A percentile compares a stretch with the other conserved stretches of the same genome.
phyloP scores from a whole-genome alignment of 2,797 vertebrate genomes.

The Sebastes hubbsi region DNA sequence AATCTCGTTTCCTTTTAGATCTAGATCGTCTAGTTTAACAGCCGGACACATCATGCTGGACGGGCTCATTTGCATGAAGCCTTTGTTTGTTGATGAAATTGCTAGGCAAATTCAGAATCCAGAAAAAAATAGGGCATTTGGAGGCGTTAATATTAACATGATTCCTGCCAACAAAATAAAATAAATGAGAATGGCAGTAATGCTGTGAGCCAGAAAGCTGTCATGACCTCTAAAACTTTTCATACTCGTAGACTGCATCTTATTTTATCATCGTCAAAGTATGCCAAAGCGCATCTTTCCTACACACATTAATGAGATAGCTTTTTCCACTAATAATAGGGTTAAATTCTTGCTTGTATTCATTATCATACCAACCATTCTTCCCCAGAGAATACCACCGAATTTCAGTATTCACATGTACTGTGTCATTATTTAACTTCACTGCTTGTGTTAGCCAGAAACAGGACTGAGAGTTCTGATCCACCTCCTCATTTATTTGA shows the following conservation, averaged over 20 bases:
- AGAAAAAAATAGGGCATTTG: conserved; percentile 17
- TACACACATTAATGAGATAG: neutral
- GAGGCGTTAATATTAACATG: conserved; percentile 27
- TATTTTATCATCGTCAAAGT: conserved; percentile 10
- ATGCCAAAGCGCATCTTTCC: neutral
- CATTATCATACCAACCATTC: conserved; percentile 17
- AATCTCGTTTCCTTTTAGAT: too few species aligned
- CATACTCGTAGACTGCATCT: neutral
- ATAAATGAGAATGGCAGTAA: conserved; percentile 16
- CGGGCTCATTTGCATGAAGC: too few species aligned
- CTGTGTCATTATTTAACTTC: conserved; percentile 30
- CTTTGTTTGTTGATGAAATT: neutral
- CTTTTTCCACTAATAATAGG: neutral
- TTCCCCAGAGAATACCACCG: conserved; percentile 13
- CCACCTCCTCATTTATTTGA: conserved; percentile 42
- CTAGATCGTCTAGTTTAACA: too few species aligned
- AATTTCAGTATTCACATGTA: conserved; percentile 10
- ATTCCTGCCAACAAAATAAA: conserved; percentile 31
- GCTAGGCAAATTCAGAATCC: neutral
- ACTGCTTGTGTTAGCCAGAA: conserved; percentile 23
- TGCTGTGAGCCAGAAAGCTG: conserved; percentile 9
- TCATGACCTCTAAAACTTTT: neutral
- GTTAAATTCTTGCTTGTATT: conserved; percentile 12
- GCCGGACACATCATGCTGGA: too few species aligned
- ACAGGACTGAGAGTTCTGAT: conserved; percentile 28